Percentiles rank a stretch among this genome's conserved stretches.
phyloP scores from a whole-genome alignment of 2,888 invertebrate species.

The Eucera pruinosa region DNA sequence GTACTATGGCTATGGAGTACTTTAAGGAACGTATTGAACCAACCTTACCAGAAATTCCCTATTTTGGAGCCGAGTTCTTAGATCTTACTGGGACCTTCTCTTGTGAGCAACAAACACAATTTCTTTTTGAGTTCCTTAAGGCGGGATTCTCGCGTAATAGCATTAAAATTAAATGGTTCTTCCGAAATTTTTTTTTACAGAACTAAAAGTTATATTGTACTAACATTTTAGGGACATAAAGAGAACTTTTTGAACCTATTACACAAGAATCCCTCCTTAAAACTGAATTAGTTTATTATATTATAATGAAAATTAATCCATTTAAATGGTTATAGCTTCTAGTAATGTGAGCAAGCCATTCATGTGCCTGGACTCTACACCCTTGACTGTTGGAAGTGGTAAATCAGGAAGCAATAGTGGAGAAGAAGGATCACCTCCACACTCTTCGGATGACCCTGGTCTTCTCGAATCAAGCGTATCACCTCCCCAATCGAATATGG shows the following conservation, averaged over 20 bases:
- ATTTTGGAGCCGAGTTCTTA: constrained; percentile 93
- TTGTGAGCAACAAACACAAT: constrained; percentile 86
- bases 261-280: constrained; percentile 2
- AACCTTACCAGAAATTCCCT: constrained; percentile 93
- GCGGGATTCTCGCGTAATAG: too few relatives aligned
- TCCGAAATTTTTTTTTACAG: too few relatives aligned
- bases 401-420: constrained; percentile 85
- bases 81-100: constrained; percentile 90
- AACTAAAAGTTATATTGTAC: too few relatives aligned
- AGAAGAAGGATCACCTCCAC: constrained; percentile 84
- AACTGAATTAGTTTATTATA: constrained; percentile 1
- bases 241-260: too few relatives aligned
- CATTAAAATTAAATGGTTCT: too few relatives aligned
- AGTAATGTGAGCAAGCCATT: constrained; percentile 81
- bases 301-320: neutral
- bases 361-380: constrained; percentile 83
- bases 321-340: constrained; percentile 73
- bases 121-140: neutral
- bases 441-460: constrained; percentile 85
- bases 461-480: constrained; percentile 84
- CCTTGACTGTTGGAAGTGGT: constrained; percentile 85
- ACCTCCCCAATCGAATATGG: constrained; percentile 93
- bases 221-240: too few relatives aligned
- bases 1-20: constrained; percentile 99
- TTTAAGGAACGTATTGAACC: constrained; percentile 97